A percentile compares a stretch with the other conserved stretches of the same genome.
phyloP scores from a whole-genome alignment of 1,140 invertebrate genomes.

The Drosophila lini region DNA sequence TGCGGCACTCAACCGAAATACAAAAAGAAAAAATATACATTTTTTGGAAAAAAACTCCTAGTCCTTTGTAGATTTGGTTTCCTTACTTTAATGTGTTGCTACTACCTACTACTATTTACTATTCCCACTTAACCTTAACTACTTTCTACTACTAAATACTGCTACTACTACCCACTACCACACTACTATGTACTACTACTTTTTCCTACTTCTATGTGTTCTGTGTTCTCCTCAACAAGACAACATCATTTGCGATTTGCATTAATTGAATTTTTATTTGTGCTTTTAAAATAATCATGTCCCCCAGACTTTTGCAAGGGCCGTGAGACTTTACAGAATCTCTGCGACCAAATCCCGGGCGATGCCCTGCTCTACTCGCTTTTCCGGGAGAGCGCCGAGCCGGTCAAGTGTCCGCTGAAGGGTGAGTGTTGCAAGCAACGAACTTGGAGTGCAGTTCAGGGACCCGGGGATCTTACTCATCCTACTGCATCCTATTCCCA shows the following conservation, averaged over 20 bases:
- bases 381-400: constrained; percentile 92
- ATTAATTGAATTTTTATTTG: constrained; percentile 84
- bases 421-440: constrained; percentile 81
- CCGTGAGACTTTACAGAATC: constrained; percentile 89
- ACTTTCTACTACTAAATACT: constrained; percentile 62
- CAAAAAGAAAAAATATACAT: constrained; percentile 24
- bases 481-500: neutral
- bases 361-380: constrained; percentile 94
- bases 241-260: constrained; percentile 74
- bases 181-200: constrained; percentile 39
- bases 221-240: constrained; percentile 39
- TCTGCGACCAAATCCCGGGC: constrained; percentile 94
- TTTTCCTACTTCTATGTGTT: constrained; percentile 51
- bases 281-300: constrained; percentile 84
- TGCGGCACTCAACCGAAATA: constrained; percentile 50
- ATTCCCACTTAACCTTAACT: constrained; percentile 50
- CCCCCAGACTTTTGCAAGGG: constrained; percentile 91
- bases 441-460: constrained; percentile 25
- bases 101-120: constrained; percentile 48
- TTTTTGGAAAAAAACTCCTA: constrained; percentile 33
- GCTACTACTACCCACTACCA: constrained; percentile 39
- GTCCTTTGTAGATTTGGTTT: constrained; percentile 54
- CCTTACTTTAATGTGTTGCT: constrained; percentile 74
- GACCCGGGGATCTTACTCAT: constrained; percentile 12
- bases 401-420: constrained; percentile 93